Base-by-base conservation (phyloP, 2,888 invertebrate genomes). In the Matsumyia berberina region DNA sequence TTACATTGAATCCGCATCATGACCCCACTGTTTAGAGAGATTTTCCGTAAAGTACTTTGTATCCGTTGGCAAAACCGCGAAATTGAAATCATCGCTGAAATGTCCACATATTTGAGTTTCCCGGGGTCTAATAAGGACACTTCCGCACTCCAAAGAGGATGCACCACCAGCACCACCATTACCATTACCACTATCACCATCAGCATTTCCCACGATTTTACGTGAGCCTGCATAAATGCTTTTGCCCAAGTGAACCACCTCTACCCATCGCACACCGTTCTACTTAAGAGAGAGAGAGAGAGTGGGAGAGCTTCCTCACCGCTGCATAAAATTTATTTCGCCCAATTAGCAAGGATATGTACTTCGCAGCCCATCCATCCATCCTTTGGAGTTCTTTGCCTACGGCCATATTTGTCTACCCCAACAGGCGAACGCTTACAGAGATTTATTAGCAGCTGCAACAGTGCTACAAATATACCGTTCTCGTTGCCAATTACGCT, bases 401-500 rank as follows among this genome's bases (percentile, higher is more conserved):
- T 62, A 31, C 29, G 58, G 77, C 31, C 49, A 12, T 37, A 58
- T 76, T 76, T 76, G 76, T 57, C 49, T 69, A 58, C 35, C 31
- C 37, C 24, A 46, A 3, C n/a, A 33, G 58, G n/a, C 51, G 44
- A 53, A 33, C 64, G 31, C 44, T 69, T 15, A 53, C 12, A 51
- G 69, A 74, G 64, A 85, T 85, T 85, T 85, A 85, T 80, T 69
- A 55, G 53, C 78, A 66, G 77, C 72, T 78, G 64, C 80, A 76
- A 17, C 55, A 24, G 57, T 33, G 53, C 66, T 72, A 57, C 64
- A 69, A 46, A 69, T 57, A 62, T 24, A 24, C 4, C 24, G 66
- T 67, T 73, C 60, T 69, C 73, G 83, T 62, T 83, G 79, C 60
- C 73, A 85, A 85, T 85, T 85, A 85, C 64, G 57, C 64, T 85